A percentile compares a stretch with the other conserved stretches of the same genome.
phyloP scores from a whole-genome alignment of 1,140 invertebrate genomes.

The Ceratina japonica region DNA sequence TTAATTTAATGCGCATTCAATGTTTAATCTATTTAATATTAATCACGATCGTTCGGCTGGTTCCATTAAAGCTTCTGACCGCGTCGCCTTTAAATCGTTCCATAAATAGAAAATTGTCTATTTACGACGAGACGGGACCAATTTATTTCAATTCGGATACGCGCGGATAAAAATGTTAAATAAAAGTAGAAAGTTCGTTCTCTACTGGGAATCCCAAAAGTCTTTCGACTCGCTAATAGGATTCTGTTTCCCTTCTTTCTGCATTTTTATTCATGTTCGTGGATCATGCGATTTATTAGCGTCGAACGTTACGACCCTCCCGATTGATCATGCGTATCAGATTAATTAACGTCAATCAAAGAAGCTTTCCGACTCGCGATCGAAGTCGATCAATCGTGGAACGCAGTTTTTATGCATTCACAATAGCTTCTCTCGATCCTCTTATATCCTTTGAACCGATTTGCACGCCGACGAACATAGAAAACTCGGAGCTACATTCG shows the following conservation, averaged over 20 bases:
- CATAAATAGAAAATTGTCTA: constrained; percentile 36
- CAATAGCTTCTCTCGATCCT: background rate
- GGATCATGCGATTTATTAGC: background rate
- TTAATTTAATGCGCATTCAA: constrained; percentile 39
- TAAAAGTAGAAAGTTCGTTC: background rate
- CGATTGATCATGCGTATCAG: background rate
- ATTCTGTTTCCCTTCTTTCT: background rate
- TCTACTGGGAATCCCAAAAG: background rate
- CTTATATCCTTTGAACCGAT: background rate
- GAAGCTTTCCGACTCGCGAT: background rate
- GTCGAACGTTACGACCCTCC: background rate
- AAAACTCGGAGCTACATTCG: background rate
- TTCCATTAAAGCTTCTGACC: constrained; percentile 8
- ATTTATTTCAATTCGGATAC: constrained; percentile 26
- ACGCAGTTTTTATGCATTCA: background rate
- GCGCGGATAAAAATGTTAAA: constrained; percentile 3
- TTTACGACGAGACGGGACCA: background rate
- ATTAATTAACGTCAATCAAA: background rate
- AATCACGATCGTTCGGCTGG: constrained; percentile 7
- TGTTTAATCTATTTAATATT: constrained; percentile 44
- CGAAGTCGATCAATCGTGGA: background rate
- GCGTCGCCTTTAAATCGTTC: constrained; percentile 8
- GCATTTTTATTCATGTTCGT: background rate
- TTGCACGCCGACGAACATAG: background rate
- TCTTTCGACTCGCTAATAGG: too few relatives aligned